A percentile compares a stretch with the other conserved stretches of the same genome.
Conservation (phyloP, 2,888 invertebrate genomes). For the Phragmatobia fuliginosa region DNA sequence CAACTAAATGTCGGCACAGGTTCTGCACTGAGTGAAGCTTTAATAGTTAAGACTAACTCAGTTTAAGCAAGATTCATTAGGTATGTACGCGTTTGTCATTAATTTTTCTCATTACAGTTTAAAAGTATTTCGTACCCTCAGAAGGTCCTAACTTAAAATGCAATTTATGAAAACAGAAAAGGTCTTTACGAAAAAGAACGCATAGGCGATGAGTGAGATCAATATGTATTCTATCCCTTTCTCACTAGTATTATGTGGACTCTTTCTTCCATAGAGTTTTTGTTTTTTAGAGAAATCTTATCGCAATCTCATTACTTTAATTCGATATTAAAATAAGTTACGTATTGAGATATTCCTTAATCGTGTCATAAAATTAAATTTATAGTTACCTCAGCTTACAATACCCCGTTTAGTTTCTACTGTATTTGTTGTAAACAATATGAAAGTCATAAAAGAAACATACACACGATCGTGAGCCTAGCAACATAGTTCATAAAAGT, state of each 20-base stretch:
- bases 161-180: not conserved
- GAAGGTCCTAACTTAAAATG: not conserved
- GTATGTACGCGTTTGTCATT: not conserved
- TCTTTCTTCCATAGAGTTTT: not conserved
- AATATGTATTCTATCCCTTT: not conserved
- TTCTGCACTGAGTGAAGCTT: constrained; percentile 37
- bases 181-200: not conserved
- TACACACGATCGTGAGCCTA: constrained; percentile 41
- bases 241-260: not conserved
- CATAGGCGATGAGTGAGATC: not conserved
- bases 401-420: constrained; percentile 27
- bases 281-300: not conserved
- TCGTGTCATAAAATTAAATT: constrained; percentile 14
- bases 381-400: constrained; percentile 22
- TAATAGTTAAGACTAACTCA: constrained; percentile 39
- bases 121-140: not conserved
- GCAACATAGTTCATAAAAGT: constrained; percentile 49
- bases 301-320: not conserved
- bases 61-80: constrained; percentile 30
- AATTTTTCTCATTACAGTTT: not conserved
- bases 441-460: constrained; percentile 44
- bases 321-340: not conserved
- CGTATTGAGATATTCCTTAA: constrained; percentile 2
- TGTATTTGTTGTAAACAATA: constrained; percentile 45
- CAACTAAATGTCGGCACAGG: constrained; percentile 32